Evolutionary conservation across 2,888 invertebrate species (phyloP).

Genomic region (Patella pellucida): DNA sequence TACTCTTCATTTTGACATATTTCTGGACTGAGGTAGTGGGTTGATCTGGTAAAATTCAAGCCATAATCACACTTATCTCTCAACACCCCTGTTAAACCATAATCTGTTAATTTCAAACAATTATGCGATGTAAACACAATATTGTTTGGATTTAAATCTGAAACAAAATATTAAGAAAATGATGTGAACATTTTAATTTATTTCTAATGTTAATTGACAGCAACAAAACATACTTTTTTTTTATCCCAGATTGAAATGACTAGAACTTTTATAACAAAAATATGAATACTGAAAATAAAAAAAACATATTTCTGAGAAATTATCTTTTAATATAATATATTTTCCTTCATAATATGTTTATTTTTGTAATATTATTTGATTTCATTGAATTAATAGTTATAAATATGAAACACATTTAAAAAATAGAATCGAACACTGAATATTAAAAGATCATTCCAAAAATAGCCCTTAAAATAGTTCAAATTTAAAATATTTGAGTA

Average conservation of each 20-base stretch:
- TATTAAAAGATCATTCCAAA: too few relatives aligned
- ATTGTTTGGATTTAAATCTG: conserved; percentile 67
- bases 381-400: too few relatives aligned
- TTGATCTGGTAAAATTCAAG: conserved; percentile 64
- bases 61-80: conserved; percentile 52
- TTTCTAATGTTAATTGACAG: not conserved
- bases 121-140: conserved; percentile 60
- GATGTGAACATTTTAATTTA: not conserved
- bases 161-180: not conserved
- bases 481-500: too few relatives aligned
- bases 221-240: not conserved
- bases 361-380: too few relatives aligned
- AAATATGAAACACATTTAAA: too few relatives aligned
- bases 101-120: conserved; percentile 66
- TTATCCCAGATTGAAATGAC: not conserved
- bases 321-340: too few relatives aligned
- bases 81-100: conserved; percentile 63
- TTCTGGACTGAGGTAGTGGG: conserved; percentile 67
- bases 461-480: too few relatives aligned
- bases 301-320: too few relatives aligned
- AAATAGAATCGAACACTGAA: too few relatives aligned
- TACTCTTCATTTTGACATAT: conserved; percentile 66
- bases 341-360: too few relatives aligned
- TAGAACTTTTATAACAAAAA: not conserved
- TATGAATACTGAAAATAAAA: not conserved